A percentile compares a stretch with the other conserved stretches of the same genome.
Conservation (phyloP, 2,888 invertebrate species). For the Parelbella ahira region DNA sequence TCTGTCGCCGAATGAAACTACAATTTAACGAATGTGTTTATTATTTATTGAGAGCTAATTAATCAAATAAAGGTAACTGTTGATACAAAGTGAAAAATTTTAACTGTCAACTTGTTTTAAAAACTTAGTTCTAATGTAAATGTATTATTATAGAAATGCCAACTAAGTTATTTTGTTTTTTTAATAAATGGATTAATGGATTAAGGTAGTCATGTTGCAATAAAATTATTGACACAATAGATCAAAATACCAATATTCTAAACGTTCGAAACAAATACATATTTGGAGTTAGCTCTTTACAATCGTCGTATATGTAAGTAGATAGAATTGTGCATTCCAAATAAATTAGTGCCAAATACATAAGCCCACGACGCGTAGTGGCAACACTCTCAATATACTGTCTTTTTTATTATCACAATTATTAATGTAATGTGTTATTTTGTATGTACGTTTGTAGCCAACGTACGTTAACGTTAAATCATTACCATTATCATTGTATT, state of each 20-base stretch:
- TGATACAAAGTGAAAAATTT: too few relatives aligned
- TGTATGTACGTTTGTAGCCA: constrained; percentile 33
- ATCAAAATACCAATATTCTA: constrained; percentile 42
- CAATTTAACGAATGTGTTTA: too few relatives aligned
- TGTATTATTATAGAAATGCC: too few relatives aligned
- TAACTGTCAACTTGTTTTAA: too few relatives aligned
- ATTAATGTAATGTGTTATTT: constrained; percentile 41
- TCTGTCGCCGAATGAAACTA: too few relatives aligned
- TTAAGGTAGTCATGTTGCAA: constrained; percentile 27
- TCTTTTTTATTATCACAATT: constrained; percentile 61
- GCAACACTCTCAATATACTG: constrained; percentile 44
- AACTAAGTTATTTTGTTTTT: too few relatives aligned
- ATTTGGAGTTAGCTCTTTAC: constrained; percentile 45
- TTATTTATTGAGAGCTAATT: too few relatives aligned
- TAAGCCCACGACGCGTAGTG: constrained; percentile 50
- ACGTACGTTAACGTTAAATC: constrained; percentile 35
- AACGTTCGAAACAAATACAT: constrained; percentile 41
- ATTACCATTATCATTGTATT: constrained; percentile 40
- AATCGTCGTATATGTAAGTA: constrained; percentile 52
- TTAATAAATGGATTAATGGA: too few relatives aligned
- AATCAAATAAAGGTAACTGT: too few relatives aligned
- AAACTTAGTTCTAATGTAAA: too few relatives aligned
- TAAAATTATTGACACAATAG: constrained; percentile 8
- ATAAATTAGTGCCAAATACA: constrained; percentile 76
- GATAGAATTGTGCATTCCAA: constrained; percentile 73